Base-by-base conservation (phyloP, 2,888 invertebrate genomes). In the Pandemis heparana region DNA sequence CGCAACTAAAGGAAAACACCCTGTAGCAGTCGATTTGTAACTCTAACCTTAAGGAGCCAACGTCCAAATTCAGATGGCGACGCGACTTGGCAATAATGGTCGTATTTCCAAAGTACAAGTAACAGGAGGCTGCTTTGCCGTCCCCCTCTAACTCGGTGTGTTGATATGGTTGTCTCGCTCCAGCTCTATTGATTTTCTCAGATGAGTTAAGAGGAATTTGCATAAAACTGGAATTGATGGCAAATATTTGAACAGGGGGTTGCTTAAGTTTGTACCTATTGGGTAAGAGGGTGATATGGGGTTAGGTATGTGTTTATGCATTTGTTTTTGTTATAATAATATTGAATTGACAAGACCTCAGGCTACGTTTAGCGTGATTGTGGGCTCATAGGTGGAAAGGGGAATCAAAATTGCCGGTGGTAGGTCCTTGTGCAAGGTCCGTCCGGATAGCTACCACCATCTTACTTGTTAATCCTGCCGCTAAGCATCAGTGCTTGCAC, bases 151-250 rank as follows among this genome's bases (percentile, higher is more conserved):
- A 46, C 78, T 12, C 43, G 60, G 4, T 32, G 0, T 18, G 14
- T 16, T n/a, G 0, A 5, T 79, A 74, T 56, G 3, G 12, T 78
- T 69, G 16, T 88, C 86, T 77, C 81, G 76, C 32, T 78, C 83
- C 71, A 74, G 75, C 77, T 87, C 84, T 91, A 91, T 91, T 90
- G 91, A 91, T 91, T 91, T 91, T 90, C 87, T 79, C 78, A 79
- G 53, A 78, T 78, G 80, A 81, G 76, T 81, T 83, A 84, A 83
- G 82, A 84, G 84, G 80, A 84, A 89, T 89, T 87, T 89, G 85
- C 88, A 89, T 89, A 86, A 83, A 82, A 84, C 84, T 73, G 68
- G 59, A 73, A 60, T 73, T 64, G 69, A 74, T 69, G 74, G 61
- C 70, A 70, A 74, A 74, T 74, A 74, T 74, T 74, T 48, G 60